phyloP scores from a whole-genome alignment of 2,113 vertebrate genomes.

The Reinhardtius hippoglossoides region DNA sequence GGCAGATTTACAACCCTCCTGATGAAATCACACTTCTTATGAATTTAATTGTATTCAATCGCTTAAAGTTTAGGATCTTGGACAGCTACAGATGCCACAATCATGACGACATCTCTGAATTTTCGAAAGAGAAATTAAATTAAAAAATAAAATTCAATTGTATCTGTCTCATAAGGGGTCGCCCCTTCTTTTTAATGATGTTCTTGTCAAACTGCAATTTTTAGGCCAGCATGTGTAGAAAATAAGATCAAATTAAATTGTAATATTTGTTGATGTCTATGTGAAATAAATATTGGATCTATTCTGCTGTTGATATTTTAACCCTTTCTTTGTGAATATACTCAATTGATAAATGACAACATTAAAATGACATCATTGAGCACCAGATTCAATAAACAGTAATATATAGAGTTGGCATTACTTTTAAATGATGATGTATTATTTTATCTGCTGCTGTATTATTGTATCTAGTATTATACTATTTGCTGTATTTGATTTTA shows the following conservation, averaged over 20 bases:
- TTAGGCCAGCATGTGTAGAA: not conserved
- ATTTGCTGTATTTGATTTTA: too few relatives aligned
- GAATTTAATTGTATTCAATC: too few relatives aligned
- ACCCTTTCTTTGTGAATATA: not conserved
- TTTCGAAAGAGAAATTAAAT: not conserved
- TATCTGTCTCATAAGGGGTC: not conserved
- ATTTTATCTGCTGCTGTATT: too few relatives aligned
- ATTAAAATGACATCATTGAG: not conserved
- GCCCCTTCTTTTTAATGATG: not conserved
- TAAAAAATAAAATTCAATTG: not conserved
- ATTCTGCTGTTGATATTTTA: not conserved
- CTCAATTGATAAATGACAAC: not conserved
- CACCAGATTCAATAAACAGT: not conserved
- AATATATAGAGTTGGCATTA: too few relatives aligned
- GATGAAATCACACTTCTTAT: too few relatives aligned
- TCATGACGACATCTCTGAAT: not conserved
- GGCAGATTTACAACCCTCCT: too few relatives aligned
- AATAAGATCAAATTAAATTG: not conserved
- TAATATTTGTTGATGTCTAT: not conserved
- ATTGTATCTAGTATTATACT: too few relatives aligned
- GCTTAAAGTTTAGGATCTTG: not conserved
- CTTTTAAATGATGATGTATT: too few relatives aligned
- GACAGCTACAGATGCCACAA: not conserved
- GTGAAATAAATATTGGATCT: not conserved
- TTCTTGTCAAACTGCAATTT: not conserved